These are phyloP conservation scores for Lycaena phlaeas DNA, from an alignment of 2,888 invertebrate genomes.

Conservation along the genomic window DNA sequence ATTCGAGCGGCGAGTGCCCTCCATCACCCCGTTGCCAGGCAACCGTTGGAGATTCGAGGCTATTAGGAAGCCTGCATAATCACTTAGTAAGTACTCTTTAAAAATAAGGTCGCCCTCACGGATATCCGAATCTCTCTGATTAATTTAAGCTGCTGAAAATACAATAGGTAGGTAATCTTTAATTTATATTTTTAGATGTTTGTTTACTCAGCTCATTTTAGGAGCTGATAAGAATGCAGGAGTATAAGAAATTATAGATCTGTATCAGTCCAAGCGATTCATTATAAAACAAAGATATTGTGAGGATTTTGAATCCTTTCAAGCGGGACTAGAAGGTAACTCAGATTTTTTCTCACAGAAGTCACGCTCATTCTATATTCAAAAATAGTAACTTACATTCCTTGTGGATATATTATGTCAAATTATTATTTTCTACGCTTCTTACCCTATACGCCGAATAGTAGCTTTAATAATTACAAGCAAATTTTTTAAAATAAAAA, in stretches of 20 bases:
- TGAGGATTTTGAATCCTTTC: too few relatives aligned
- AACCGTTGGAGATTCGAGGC: slow-evolving; percentile 17
- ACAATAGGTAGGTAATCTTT: background rate
- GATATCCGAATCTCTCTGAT: slow-evolving; percentile 14
- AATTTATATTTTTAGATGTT: background rate
- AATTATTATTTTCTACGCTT: too few relatives aligned
- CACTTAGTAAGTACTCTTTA: slow-evolving; percentile 20
- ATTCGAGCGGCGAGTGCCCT: slow-evolving; percentile 16
- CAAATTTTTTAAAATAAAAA: too few relatives aligned
- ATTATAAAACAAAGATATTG: too few relatives aligned
- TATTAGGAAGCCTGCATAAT: slow-evolving; percentile 21
- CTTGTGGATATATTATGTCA: too few relatives aligned
- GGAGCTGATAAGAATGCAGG: background rate
- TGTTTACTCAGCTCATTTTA: background rate
- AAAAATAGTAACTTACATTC: too few relatives aligned
- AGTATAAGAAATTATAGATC: background rate
- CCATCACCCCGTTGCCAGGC: slow-evolving; percentile 11
- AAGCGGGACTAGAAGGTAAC: too few relatives aligned
- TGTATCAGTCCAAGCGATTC: too few relatives aligned
- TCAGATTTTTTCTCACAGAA: too few relatives aligned
- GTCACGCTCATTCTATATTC: too few relatives aligned
- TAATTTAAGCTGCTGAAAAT: background rate
- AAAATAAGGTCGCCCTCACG: slow-evolving; percentile 21
- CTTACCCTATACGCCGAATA: too few relatives aligned
- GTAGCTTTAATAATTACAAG: too few relatives aligned